phyloP scores from a whole-genome alignment of 92 coral and sea anemone species.

The Paragorgia papillata region DNA sequence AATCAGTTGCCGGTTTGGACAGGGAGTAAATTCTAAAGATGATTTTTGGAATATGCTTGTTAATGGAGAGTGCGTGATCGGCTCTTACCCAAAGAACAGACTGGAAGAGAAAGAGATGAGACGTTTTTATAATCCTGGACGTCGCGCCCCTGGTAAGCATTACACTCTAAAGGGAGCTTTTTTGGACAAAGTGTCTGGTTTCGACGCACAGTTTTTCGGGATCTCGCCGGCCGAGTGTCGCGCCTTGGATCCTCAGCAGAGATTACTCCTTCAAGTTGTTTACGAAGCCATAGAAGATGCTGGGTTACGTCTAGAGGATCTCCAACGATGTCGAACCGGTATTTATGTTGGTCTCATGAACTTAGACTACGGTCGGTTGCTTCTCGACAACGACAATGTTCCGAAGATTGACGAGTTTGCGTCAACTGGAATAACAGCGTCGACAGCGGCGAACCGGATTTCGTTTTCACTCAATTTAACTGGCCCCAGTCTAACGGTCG shows the following conservation, averaged over 20 bases:
- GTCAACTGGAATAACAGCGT: constrained; percentile 65
- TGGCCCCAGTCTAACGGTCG: constrained; percentile 82
- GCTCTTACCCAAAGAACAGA: constrained; percentile 64
- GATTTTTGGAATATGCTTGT: constrained; percentile 68
- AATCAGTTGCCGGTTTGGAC: constrained; percentile 77
- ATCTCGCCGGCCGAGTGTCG: constrained; percentile 75
- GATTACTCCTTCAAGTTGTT: constrained; percentile 71
- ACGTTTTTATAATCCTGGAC: constrained; percentile 65
- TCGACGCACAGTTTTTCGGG: constrained; percentile 75
- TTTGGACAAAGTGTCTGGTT: constrained; percentile 66
- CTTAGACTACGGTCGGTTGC: constrained; percentile 53
- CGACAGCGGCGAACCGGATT: constrained; percentile 73
- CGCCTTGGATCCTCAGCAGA: constrained; percentile 82
- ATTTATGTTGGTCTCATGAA: constrained; percentile 82
- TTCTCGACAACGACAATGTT: constrained; percentile 45
- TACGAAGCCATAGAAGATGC: constrained; percentile 89
- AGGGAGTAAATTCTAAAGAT: constrained; percentile 55
- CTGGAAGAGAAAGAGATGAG: constrained; percentile 52
- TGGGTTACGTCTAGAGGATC: constrained; percentile 72
- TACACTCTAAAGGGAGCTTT: constrained; percentile 69
- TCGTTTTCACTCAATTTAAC: constrained; percentile 75
- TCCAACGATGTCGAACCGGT: constrained; percentile 73
- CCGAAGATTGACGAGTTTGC: constrained; percentile 71
- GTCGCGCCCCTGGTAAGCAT: constrained; percentile 61
- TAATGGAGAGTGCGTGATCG: constrained; percentile 57